Evolutionary conservation across 2,113 vertebrate species (phyloP), one percentile per base, ranked within the genome.

Genomic region (Perca flavescens): DNA sequence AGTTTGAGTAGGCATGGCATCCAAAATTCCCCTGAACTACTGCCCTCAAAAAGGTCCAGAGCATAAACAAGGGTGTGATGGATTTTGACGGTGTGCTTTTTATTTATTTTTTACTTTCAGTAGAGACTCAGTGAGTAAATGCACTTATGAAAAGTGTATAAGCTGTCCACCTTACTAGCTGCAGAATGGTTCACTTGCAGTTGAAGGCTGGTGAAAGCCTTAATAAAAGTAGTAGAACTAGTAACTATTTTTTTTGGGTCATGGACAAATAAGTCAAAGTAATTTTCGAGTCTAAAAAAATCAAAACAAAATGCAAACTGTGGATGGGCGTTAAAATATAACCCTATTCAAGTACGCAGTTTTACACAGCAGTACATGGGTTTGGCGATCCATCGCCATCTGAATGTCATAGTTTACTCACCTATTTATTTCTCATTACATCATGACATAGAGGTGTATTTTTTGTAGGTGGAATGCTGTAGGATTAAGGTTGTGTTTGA

Each of bases 1-100:
- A 74, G 74, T 47, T 89, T 75, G 84, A 72, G 3, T 54, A 79
- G 14, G 73, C 58, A 21, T 63, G 69, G 53, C 16, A 3, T 85
- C 82, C 88, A 80, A 75, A 70, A 76, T 49, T 64, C 63, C 71
- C 65, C 65, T 88, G 66, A 86, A 85, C 86, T 72, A 25, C 62
- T 79, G 64, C 57, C 54, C 74, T 74, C 46, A 28, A 78, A 71
- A 54, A 0, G 43, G 65, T 73, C 76, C 79, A 70, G 86, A 62
- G 64, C 46, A 15, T 62, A 82, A 88, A 91, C 69, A 47, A 83
- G 84, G 21, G 49, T 21, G 57, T 66, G 75, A 85, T 78, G 74
- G 76, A 70, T 57, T 81, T 71, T 58, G 12, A 73, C n/a, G 3
- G 36, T 40, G 47, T 53, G 49, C 36, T 40, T 40, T 40, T 40